Evolutionary conservation across 37 sponge, comb jelly and placozoan genomes (phyloP).

Genomic region (Amphimedon queenslandica): DNA sequence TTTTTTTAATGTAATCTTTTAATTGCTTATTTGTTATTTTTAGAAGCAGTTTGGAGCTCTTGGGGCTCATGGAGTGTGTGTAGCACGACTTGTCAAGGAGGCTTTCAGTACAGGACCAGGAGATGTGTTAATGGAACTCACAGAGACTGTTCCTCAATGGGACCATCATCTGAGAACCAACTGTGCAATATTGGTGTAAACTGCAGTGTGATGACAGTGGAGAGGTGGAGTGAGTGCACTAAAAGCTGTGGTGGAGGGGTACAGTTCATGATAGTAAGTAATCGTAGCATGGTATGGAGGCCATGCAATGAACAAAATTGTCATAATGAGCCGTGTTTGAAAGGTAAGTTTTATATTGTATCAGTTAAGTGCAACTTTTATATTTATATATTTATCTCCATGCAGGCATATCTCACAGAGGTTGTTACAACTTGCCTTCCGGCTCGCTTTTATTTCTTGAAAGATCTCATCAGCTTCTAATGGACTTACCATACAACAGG

Average conservation of each 20-base stretch:
- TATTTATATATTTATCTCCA: neutral
- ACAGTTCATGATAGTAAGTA: neutral
- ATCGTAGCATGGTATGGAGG: neutral
- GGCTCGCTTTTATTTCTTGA: conserved; percentile 3
- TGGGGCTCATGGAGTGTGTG: no score
- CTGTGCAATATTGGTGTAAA: neutral
- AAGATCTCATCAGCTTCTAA: neutral
- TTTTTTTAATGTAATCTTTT: no score
- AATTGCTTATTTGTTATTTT: no score
- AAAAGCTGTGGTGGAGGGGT: conserved; percentile 19
- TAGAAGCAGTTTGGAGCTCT: no score
- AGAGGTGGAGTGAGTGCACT: conserved; percentile 16
- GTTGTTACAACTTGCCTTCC: conserved; percentile 18
- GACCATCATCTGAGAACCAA: neutral
- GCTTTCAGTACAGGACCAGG: neutral
- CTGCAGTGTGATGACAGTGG: neutral
- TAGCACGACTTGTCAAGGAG: neutral
- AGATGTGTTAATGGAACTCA: neutral
- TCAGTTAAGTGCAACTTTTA: neutral
- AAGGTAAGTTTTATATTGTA: conserved; percentile 20
- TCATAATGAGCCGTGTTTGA: conserved; percentile 9
- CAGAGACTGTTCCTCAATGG: neutral
- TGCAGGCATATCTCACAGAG: neutral
- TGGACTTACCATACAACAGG: conserved; percentile 3
- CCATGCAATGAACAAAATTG: conserved; percentile 21